Evolutionary conservation across 2,888 invertebrate genomes (phyloP).

Genomic region (Xylocampa areola): DNA sequence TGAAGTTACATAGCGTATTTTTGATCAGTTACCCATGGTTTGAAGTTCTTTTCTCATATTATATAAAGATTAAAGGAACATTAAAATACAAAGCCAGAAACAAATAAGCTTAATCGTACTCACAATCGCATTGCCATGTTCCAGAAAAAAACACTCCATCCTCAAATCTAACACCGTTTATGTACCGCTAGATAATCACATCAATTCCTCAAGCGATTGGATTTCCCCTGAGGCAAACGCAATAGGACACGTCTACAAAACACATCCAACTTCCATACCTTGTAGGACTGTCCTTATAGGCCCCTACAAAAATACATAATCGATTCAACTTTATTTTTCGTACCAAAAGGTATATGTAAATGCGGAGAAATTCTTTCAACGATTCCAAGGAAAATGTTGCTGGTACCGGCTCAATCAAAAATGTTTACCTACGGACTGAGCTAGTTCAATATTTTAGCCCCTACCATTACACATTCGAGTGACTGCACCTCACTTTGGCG

Average conservation of each 20-base stretch:
- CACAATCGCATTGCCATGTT: not conserved
- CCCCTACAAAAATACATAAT: slow-evolving; percentile 53
- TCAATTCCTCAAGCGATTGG: slow-evolving; percentile 7
- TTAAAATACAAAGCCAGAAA: too few relatives aligned
- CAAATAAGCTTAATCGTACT: too few relatives aligned
- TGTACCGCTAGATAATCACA: slow-evolving; percentile 18
- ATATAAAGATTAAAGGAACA: too few relatives aligned
- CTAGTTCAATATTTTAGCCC: slow-evolving; percentile 71
- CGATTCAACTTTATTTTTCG: slow-evolving; percentile 63
- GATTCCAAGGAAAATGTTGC: slow-evolving; percentile 66
- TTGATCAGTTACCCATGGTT: too few relatives aligned
- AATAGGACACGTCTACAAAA: slow-evolving; percentile 3
- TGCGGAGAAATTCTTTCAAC: slow-evolving; percentile 62
- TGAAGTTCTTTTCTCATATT: too few relatives aligned
- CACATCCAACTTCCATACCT: not conserved
- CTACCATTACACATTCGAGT: slow-evolving; percentile 63
- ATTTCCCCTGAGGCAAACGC: slow-evolving; percentile 1
- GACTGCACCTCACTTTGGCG: slow-evolving; percentile 55
- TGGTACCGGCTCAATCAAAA: slow-evolving; percentile 77
- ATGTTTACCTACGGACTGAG: slow-evolving; percentile 76
- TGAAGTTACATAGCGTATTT: too few relatives aligned
- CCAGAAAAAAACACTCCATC: slow-evolving; percentile 1
- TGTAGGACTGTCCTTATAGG: slow-evolving; percentile 8
- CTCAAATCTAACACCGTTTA: not conserved
- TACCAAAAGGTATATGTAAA: slow-evolving; percentile 67